phyloP scores from a whole-genome alignment of 2,797 vertebrate genomes.

The Lateolabrax maculatus region DNA sequence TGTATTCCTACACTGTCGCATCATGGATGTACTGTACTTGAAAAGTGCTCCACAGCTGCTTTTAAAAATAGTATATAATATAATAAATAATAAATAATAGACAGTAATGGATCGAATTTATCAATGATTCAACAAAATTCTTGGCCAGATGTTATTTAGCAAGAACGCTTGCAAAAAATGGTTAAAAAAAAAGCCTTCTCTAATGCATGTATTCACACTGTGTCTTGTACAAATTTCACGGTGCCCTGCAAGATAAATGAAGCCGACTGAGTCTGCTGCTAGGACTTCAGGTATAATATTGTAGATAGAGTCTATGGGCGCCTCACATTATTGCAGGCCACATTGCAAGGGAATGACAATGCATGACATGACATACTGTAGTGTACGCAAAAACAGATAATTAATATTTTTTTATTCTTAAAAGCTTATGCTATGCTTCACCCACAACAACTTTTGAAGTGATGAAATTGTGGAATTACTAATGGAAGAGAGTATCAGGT shows the following conservation, averaged over 20 bases:
- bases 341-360: background rate
- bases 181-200: slow-evolving; percentile 5
- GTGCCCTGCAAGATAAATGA: slow-evolving; percentile 9
- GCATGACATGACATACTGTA: background rate
- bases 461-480: too few species aligned
- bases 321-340: background rate
- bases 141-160: background rate
- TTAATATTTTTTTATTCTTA: slow-evolving; percentile 10
- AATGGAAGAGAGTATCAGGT: too few species aligned
- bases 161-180: slow-evolving; percentile 11
- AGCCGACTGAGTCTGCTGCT: background rate
- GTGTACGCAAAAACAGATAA: background rate
- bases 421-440: too few species aligned
- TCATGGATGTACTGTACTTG: background rate
- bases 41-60: background rate
- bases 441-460: too few species aligned
- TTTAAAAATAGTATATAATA: too few species aligned
- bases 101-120: background rate
- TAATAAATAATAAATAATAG: too few species aligned
- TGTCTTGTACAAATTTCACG: background rate
- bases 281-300: background rate
- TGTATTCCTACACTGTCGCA: background rate
- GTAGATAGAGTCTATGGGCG: background rate
- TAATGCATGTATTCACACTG: background rate
- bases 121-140: slow-evolving; percentile 14